Conservation (phyloP, 2,797 vertebrate species). For the Onychomys leucogaster region DNA sequence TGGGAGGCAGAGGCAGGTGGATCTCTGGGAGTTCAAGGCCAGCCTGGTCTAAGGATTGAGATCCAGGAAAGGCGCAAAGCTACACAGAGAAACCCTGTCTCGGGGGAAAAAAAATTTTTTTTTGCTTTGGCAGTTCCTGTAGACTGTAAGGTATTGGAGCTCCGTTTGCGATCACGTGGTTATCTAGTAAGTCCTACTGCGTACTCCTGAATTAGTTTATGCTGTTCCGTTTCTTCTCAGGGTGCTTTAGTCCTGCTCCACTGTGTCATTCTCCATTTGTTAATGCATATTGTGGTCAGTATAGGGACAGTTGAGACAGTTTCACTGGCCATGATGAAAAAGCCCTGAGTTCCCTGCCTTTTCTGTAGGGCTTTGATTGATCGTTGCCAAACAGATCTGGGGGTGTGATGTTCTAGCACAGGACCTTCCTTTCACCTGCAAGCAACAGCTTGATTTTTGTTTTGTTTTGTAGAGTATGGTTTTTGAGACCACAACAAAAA, state of each 20-base stretch:
- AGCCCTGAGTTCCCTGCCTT: neutral
- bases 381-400: neutral
- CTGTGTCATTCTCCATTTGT: neutral
- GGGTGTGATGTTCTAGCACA: neutral
- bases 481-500: conserved; percentile 89
- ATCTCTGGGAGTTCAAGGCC: no score
- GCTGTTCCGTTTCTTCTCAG: conserved; percentile 2
- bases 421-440: conserved; percentile 14
- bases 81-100: no score
- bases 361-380: neutral
- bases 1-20: no score
- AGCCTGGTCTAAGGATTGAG: no score
- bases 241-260: neutral
- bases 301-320: neutral
- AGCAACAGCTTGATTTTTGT: conserved; percentile 24
- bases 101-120: no score
- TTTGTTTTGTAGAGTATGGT: conserved; percentile 88
- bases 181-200: neutral
- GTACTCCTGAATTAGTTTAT: neutral
- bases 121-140: neutral
- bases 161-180: neutral
- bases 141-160: neutral
- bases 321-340: neutral
- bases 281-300: neutral
- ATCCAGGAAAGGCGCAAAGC: no score